Conservation (phyloP, 1,140 invertebrate species). For the Aleiodes sp. region DNA sequence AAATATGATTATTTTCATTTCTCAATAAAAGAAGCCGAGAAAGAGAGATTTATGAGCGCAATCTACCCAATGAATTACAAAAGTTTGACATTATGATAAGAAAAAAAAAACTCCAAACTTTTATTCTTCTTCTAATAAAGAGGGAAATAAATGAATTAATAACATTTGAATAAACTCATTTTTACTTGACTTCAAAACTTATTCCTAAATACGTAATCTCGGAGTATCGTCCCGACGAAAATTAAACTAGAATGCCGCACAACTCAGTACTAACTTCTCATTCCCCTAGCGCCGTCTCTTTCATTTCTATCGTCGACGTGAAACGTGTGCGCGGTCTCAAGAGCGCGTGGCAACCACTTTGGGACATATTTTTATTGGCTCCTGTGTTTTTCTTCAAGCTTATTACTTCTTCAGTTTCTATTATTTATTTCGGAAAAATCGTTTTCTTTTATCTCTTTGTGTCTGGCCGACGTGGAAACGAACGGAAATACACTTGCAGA, state of each 20-base stretch:
- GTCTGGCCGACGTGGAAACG: slow-evolving; percentile 43
- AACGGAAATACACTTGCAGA: too few species aligned
- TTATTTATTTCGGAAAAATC: neutral
- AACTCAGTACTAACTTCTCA: neutral
- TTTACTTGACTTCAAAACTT: neutral
- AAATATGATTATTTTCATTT: too few species aligned
- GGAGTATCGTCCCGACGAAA: neutral
- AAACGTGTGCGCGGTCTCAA: slow-evolving; percentile 13
- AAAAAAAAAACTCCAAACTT: too few species aligned
- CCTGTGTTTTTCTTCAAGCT: slow-evolving; percentile 35
- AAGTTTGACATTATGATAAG: too few species aligned
- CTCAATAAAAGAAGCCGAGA: too few species aligned
- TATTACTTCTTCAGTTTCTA: neutral
- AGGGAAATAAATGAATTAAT: neutral
- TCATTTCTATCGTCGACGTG: neutral
- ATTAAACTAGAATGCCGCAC: neutral
- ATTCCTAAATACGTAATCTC: neutral
- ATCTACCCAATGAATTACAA: too few species aligned
- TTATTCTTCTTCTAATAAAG: too few species aligned
- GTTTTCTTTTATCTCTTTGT: slow-evolving; percentile 34
- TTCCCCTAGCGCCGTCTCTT: neutral
- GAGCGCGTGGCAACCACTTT: slow-evolving; percentile 40
- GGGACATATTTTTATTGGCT: slow-evolving; percentile 48
- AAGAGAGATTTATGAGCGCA: too few species aligned
- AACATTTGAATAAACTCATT: neutral